phyloP scores from a whole-genome alignment of 2,797 vertebrate genomes.

The Chaunax sp. region DNA sequence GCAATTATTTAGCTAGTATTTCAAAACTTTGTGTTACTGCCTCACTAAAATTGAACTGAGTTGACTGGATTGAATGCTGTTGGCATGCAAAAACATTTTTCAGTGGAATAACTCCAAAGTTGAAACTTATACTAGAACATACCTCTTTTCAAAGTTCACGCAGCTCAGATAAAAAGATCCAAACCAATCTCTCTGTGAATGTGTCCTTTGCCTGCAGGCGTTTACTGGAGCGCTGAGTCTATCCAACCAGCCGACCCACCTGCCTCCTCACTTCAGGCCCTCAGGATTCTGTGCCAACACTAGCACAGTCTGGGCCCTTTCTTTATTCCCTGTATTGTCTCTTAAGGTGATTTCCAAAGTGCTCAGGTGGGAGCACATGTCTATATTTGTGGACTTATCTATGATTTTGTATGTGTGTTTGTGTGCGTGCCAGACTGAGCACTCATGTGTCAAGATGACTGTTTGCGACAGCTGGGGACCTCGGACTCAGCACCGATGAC shows the following conservation, averaged over 20 bases:
- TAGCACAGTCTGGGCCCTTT: constrained; percentile 2
- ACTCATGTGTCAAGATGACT: constrained; percentile 74
- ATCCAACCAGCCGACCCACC: constrained; percentile 32
- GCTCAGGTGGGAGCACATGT: constrained; percentile 20
- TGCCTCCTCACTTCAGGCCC: constrained; percentile 26
- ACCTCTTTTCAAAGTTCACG: constrained; percentile 42
- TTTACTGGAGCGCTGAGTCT: constrained; percentile 13
- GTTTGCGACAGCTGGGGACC: constrained; percentile 81
- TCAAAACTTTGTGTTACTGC: background rate
- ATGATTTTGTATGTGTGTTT: constrained; percentile 47
- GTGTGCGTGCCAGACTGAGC: constrained; percentile 43
- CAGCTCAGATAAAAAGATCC: constrained; percentile 25
- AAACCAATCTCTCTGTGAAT: constrained; percentile 25
- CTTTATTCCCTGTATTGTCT: constrained; percentile 21
- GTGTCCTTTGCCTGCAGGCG: constrained; percentile 48
- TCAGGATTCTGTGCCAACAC: constrained; percentile 6
- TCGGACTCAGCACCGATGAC: constrained; percentile 60
- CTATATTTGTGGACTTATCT: constrained; percentile 40
- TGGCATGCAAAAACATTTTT: constrained; percentile 10
- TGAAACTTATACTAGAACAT: constrained; percentile 20
- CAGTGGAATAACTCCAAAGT: background rate
- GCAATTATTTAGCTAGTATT: background rate
- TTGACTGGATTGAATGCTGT: background rate
- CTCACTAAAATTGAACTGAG: background rate
- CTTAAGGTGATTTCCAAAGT: constrained; percentile 50